phyloP scores from a whole-genome alignment of 2,888 invertebrate genomes.

The Lasioglossum marginatum region DNA sequence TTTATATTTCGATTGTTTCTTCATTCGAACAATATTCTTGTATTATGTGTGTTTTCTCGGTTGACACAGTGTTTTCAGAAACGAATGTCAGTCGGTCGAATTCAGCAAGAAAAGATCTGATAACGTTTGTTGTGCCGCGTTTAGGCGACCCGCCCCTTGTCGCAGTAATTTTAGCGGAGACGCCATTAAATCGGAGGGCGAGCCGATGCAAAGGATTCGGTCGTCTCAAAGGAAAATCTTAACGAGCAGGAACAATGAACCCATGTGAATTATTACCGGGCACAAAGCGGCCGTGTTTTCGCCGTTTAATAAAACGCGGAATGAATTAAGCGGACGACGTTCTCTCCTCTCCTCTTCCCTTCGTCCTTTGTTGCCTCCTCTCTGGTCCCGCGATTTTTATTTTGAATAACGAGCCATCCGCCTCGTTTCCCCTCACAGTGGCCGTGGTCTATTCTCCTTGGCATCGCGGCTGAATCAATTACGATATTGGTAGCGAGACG shows the following conservation, averaged over 20 bases:
- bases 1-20: background rate
- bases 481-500: slow-evolving; percentile 37
- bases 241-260: slow-evolving; percentile 58
- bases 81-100: slow-evolving; percentile 12
- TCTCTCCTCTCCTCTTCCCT: background rate
- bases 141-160: background rate
- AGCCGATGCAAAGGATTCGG: slow-evolving; percentile 57
- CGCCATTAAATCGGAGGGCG: slow-evolving; percentile 41
- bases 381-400: background rate
- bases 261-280: slow-evolving; percentile 58
- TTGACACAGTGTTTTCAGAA: background rate
- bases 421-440: background rate
- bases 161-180: slow-evolving; percentile 55
- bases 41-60: background rate
- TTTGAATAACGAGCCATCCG: slow-evolving; percentile 34
- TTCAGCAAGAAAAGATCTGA: slow-evolving; percentile 10
- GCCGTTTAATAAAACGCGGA: slow-evolving; percentile 54
- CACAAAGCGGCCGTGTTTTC: slow-evolving; percentile 53
- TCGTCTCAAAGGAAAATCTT: slow-evolving; percentile 59
- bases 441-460: background rate
- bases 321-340: slow-evolving; percentile 50
- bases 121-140: slow-evolving; percentile 22
- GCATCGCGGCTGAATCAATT: slow-evolving; percentile 41
- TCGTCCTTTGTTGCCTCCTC: slow-evolving; percentile 1
- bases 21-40: background rate